Base-by-base conservation (phyloP, 1,140 invertebrate species). In the Asbolus verrucosus region DNA sequence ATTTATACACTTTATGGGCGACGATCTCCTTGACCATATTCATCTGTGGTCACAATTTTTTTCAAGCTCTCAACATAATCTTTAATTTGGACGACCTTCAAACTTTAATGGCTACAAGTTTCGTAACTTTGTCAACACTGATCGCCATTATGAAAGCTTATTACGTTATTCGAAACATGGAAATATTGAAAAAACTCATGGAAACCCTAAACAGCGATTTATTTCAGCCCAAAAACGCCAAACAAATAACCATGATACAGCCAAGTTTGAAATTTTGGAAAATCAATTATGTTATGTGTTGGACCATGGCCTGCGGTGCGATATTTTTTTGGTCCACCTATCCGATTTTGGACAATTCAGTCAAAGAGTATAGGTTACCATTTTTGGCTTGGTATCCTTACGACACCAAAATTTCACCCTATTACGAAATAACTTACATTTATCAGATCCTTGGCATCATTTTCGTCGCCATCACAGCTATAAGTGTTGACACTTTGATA, bases 401-500 rank as follows among this genome's bases (percentile, higher is more conserved):
- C 3, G 9, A 24, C 11, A 54, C 46, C 0, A 54, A n/a, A 54
- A 14, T 13, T 1, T 54, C 19, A 1, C 46, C 46, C 5, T 5
- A 11, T 4, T 54, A 54, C 6, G 19, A 54, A 27, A 13, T 54
- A 13, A 24, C 46, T 0, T 54, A 54, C 3, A 8, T 54, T n/a
- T 24, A 54, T 15, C 46, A 54, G 21, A 24, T 54, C 27, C 3
- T 54, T 27, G 46, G 46, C 3, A 1, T 54, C 9, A n/a, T 54
- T 27, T 54, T 54, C n/a, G 14, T 54, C 21, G 46, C 46, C 0
- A 54, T 11, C 11, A 24, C 46, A 2, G 21, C 46, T 2, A 13
- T 54, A 4, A 24, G 46, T 27, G 46, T 54, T 24, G 46, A 54
- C 11, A 54, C 46, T 27, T 27, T 54, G 21, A 54, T 54, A 13